These are phyloP conservation scores for Batillaria attramentaria DNA, from an alignment of 1,140 invertebrate species.

Conservation along the genomic window DNA sequence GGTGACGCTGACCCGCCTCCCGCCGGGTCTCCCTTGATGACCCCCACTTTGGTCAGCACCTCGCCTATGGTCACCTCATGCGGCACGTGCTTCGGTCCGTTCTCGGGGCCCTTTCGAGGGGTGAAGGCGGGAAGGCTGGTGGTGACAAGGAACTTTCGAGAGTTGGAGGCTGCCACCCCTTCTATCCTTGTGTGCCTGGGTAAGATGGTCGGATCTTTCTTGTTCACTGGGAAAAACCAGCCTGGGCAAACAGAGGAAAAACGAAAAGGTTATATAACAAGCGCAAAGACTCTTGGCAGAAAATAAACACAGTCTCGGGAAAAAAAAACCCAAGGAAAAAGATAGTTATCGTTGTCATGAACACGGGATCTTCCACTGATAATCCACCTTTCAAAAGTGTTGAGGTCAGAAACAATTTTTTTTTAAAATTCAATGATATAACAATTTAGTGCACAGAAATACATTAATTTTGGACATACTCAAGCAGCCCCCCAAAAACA, in stretches of 20 bases:
- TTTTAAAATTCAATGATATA: too few relatives aligned
- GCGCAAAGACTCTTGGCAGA: too few relatives aligned
- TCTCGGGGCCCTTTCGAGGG: neutral
- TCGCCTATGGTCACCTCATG: slow-evolving; percentile 34
- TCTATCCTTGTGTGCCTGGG: slow-evolving; percentile 35
- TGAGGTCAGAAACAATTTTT: too few relatives aligned
- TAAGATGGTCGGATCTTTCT: neutral
- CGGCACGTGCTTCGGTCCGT: slow-evolving; percentile 10
- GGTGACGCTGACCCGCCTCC: neutral
- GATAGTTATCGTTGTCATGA: too few relatives aligned
- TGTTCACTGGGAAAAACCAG: slow-evolving; percentile 33
- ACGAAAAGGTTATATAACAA: too few relatives aligned
- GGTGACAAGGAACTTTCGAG: slow-evolving; percentile 33
- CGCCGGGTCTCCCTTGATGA: slow-evolving; percentile 7
- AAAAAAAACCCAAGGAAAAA: too few relatives aligned
- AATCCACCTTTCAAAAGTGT: too few relatives aligned
- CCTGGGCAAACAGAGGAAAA: slow-evolving; percentile 19
- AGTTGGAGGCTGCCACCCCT: slow-evolving; percentile 14
- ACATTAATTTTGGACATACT: too few relatives aligned
- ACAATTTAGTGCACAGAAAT: too few relatives aligned
- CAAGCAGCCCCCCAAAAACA: neutral
- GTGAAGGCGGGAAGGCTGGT: slow-evolving; percentile 35
- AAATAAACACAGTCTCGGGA: too few relatives aligned
- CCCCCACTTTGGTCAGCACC: slow-evolving; percentile 32
- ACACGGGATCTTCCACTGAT: too few relatives aligned